Evolutionary conservation across 2,888 invertebrate species (phyloP).

Genomic region (Ornithoptera alexandrae): DNA sequence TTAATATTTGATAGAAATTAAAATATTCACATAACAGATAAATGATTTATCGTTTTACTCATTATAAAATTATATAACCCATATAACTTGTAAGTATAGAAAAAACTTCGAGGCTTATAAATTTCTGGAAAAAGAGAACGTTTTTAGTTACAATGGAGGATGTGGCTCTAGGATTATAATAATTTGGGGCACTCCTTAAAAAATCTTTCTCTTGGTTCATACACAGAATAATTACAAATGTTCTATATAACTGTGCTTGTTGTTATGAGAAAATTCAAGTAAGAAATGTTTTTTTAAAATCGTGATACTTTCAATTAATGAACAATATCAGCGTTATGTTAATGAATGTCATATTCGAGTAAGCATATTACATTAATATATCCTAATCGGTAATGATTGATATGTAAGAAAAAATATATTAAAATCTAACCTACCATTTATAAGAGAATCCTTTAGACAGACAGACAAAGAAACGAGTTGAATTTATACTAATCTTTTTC

Average conservation of each 20-base stretch:
- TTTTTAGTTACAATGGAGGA: constrained; percentile 24
- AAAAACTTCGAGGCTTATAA: constrained; percentile 14
- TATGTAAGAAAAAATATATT: not conserved
- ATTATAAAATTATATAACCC: not conserved
- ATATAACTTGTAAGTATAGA: not conserved
- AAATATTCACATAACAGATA: constrained; percentile 5
- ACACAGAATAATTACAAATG: constrained; percentile 16
- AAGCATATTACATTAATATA: not conserved
- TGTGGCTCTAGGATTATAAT: constrained; percentile 22
- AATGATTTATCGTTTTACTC: not conserved
- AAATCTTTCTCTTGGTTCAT: constrained; percentile 17
- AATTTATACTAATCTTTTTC: no score
- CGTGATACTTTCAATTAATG: not conserved
- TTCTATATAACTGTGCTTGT: constrained; percentile 7
- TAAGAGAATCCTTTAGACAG: no score
- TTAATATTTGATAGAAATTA: constrained; percentile 16
- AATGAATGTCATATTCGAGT: not conserved
- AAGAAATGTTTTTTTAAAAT: not conserved
- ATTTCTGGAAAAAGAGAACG: constrained; percentile 21
- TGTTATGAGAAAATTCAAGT: constrained; percentile 8
- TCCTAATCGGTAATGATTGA: not conserved
- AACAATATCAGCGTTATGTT: not conserved
- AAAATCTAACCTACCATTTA: no score
- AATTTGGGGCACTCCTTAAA: constrained; percentile 19
- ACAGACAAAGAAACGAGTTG: no score